Evolutionary conservation across 2,797 vertebrate species (phyloP).

Genomic region (Halcyon badia): DNA sequence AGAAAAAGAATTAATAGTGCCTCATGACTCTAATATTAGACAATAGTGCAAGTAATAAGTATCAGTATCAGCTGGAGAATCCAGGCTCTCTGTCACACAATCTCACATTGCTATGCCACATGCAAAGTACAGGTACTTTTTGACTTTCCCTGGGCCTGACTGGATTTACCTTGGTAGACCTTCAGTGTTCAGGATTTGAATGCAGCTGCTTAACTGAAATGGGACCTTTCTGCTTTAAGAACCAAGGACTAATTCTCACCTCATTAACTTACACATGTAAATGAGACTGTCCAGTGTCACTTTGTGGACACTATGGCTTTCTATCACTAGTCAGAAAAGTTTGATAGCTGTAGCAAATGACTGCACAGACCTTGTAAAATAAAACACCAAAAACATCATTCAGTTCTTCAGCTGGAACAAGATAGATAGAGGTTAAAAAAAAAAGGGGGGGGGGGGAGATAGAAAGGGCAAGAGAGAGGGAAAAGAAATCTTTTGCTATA

Average conservation of each 20-base stretch:
- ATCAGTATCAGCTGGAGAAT: not conserved
- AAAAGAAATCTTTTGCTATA: not conserved
- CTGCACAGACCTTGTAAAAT: conserved; percentile 39
- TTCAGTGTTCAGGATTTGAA: not conserved
- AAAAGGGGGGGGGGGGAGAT: not conserved
- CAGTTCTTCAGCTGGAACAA: not conserved
- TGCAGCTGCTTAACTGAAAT: not conserved
- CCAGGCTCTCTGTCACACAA: not conserved
- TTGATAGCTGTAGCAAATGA: conserved; percentile 19
- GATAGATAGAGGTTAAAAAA: not conserved
- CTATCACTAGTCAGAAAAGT: not conserved
- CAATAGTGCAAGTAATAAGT: not conserved
- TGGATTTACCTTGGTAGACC: not conserved
- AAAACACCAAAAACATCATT: not conserved
- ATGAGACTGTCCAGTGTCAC: conserved; percentile 14
- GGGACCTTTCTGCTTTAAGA: not conserved
- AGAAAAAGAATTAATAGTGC: not conserved
- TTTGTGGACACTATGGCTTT: not conserved
- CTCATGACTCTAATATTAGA: not conserved
- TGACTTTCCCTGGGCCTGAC: not conserved
- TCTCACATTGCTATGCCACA: not conserved
- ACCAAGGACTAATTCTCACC: conserved; percentile 36
- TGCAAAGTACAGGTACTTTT: not conserved
- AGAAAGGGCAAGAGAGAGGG: accelerated
- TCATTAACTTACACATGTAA: conserved; percentile 25